Percentiles rank a stretch among this genome's conserved stretches.
Evolutionary conservation across 1,140 invertebrate genomes (phyloP).

Genomic region (Melanaphis sacchari): DNA sequence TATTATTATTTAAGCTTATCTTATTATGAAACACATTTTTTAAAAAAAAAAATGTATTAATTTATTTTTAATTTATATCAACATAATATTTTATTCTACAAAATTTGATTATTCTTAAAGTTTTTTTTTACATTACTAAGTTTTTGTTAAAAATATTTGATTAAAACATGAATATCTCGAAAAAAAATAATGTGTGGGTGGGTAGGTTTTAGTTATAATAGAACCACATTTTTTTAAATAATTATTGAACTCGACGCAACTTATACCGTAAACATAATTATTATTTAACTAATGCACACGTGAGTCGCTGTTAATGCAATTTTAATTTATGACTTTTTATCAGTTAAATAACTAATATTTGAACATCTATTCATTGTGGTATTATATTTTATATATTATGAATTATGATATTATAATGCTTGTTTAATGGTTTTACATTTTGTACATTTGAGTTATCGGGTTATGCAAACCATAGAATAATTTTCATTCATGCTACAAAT

Average conservation of each 20-base stretch:
- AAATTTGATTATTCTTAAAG: neutral
- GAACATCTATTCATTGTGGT: neutral
- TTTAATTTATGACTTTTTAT: constrained; percentile 17
- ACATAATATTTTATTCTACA: neutral
- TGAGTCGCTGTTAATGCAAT: neutral
- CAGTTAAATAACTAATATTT: constrained; percentile 16
- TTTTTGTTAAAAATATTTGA: neutral
- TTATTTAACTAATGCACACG: neutral
- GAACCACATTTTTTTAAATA: neutral
- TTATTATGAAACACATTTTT: no score
- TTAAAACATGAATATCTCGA: neutral
- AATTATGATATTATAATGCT: neutral
- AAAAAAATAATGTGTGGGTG: neutral
- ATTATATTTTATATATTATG: neutral
- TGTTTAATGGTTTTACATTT: neutral
- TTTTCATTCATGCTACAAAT: neutral
- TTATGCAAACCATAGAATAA: neutral
- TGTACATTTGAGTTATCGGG: neutral
- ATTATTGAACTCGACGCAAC: neutral
- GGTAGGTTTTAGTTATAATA: neutral
- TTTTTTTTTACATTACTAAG: neutral
- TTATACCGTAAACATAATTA: neutral
- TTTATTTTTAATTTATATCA: neutral
- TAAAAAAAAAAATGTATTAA: neutral
- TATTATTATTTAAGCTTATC: no score